Evolutionary conservation across 2,113 vertebrate species (phyloP).

Genomic region (Struthidea cinerea): DNA sequence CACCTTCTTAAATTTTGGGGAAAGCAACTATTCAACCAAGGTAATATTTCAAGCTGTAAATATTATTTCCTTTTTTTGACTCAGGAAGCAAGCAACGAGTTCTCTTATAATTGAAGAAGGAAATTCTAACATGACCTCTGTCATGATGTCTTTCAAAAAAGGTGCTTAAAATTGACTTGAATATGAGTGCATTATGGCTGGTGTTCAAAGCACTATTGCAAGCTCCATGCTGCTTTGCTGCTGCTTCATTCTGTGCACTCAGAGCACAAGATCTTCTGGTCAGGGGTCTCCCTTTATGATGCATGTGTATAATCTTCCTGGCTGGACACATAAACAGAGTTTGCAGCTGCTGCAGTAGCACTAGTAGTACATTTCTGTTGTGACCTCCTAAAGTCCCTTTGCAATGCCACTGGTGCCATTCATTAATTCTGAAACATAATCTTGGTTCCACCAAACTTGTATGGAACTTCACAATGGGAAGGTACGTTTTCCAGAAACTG

Average conservation of each 20-base stretch:
- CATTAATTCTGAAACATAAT: not conserved
- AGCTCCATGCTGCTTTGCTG: not conserved
- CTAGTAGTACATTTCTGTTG: not conserved
- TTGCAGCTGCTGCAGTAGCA: not conserved
- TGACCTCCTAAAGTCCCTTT: not conserved
- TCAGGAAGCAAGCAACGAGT: not conserved
- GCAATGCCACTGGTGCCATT: not conserved
- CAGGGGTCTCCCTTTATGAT: not conserved
- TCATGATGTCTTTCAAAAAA: not conserved
- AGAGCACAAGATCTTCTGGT: not conserved
- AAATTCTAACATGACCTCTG: not conserved
- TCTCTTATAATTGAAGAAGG: not conserved
- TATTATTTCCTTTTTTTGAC: not conserved
- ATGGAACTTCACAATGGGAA: not conserved
- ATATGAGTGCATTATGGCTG: not conserved
- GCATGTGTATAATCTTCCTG: not conserved
- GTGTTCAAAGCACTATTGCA: not conserved
- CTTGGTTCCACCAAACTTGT: not conserved
- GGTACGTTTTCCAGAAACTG: not conserved
- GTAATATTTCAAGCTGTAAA: conserved; percentile 38
- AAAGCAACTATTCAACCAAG: conserved; percentile 9
- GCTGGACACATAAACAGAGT: not conserved
- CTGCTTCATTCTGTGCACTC: not conserved
- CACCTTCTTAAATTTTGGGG: not conserved
- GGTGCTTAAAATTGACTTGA: not conserved